Evolutionary conservation across 2,113 vertebrate genomes (phyloP), one percentile per base, ranked within the genome.

Genomic region (Platysteira castanea): DNA sequence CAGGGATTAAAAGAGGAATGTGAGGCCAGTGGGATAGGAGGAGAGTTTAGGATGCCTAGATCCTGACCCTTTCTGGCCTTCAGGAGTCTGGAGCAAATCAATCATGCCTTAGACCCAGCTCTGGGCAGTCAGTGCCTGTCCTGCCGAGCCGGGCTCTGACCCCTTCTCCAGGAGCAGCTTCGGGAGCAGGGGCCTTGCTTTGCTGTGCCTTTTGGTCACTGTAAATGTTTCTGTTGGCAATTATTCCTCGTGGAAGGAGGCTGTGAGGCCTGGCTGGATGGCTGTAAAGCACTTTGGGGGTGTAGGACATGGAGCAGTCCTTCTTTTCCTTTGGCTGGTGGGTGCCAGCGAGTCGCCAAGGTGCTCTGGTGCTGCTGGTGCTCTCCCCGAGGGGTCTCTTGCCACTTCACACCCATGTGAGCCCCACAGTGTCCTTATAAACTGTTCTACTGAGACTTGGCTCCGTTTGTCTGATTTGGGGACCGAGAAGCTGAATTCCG

Each of bases 261-360:
- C 85, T 53, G 59, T 7, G 42, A 80, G 49, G 54, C 47, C 42
- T 20, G 89, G 8, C 11, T 22, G 73, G 44, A 0, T 23, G 77
- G 35, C 60, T 87, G 28, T n/a, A 16, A 39, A 79, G 49, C 78
- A 13, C 70, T 87, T 28, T 13, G 52, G 86, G 35, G 70, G 10
- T 2, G 13, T 3, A 17, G 33, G 49, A 27, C 6, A 1, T 4
- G 5, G 54, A 54, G 56, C 60, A 54, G 6, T n/a, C 35, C 50
- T 71, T 2, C 28, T 60, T 65, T 65, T 41, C 37, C 24, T 60
- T 28, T 37, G 54, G 50, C 50, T 24, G 42, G 26, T 27, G 71
- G 63, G 46, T 47, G 33, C 15, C 54, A 26, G 79, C 0, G 2
- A 3, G 49, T n/a, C 42, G 0, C 50, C 26, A 0, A 2, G 71